Evolutionary conservation across 2,797 vertebrate species (phyloP).

Genomic region (Gila robusta): DNA sequence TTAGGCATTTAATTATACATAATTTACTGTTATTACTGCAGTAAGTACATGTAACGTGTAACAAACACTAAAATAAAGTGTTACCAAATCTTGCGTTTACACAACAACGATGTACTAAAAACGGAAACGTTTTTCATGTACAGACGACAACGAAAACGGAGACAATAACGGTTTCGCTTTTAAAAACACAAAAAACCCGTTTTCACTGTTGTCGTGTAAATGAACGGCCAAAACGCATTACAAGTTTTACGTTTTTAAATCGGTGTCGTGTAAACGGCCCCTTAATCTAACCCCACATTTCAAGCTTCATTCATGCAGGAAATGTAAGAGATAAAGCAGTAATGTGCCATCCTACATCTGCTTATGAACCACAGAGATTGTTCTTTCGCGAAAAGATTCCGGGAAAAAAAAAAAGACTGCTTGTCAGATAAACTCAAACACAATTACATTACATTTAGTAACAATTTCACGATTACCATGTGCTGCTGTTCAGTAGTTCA

Average conservation of each 20-base stretch:
- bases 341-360: neutral
- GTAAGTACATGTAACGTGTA: neutral
- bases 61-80: neutral
- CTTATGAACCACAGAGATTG: neutral
- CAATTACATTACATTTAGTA: neutral
- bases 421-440: neutral
- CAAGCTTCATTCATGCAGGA: neutral
- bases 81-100: neutral
- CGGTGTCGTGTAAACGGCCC: neutral
- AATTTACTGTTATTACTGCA: neutral
- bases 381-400: neutral
- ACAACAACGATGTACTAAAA: neutral
- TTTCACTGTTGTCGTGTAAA: neutral
- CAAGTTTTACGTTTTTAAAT: neutral
- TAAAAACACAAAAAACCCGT: neutral
- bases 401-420: neutral
- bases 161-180: neutral
- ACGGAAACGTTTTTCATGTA: neutral
- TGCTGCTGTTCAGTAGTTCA: slow-evolving; percentile 31
- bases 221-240: no score
- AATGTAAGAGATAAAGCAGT: neutral
- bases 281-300: neutral
- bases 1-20: no score
- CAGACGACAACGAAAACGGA: neutral
- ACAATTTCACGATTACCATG: neutral